Evolutionary conservation across 2,797 vertebrate species (phyloP).

Genomic region (Miichthys miiuy): DNA sequence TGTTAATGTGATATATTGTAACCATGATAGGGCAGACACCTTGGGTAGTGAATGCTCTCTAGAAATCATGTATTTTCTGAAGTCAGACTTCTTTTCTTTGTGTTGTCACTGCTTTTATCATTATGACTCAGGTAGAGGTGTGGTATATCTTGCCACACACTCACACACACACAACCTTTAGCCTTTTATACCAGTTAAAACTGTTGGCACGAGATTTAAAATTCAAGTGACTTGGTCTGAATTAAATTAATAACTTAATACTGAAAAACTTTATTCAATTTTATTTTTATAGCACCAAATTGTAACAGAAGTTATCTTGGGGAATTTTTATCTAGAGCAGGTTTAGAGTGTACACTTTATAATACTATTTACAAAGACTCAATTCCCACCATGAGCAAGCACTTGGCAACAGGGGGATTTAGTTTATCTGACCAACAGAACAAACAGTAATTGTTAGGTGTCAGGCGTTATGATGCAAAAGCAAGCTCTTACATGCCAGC

Average conservation of each 20-base stretch:
- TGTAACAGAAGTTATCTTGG: too few species aligned
- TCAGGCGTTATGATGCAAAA: slow-evolving; percentile 54
- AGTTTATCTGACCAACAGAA: slow-evolving; percentile 3
- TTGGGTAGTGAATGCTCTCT: background rate
- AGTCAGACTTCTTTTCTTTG: background rate
- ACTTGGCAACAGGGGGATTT: background rate
- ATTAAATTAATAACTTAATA: slow-evolving; percentile 13
- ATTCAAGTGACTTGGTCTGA: slow-evolving; percentile 7
- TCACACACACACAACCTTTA: background rate
- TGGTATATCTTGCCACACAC: background rate
- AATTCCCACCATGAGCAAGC: too few species aligned
- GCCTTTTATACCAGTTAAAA: background rate
- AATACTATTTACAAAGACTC: too few species aligned
- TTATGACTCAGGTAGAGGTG: background rate
- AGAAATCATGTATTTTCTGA: background rate
- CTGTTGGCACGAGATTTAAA: background rate
- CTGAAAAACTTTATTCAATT: background rate
- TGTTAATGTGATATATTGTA: background rate
- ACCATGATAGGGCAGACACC: background rate
- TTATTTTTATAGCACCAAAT: too few species aligned
- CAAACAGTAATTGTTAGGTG: slow-evolving; percentile 14
- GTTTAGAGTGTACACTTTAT: too few species aligned
- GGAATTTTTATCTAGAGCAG: too few species aligned
- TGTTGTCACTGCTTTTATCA: background rate
- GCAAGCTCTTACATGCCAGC: slow-evolving; percentile 67